Conservation (phyloP, 2,797 vertebrate species). For the Lepilemur septentrionalis region DNA sequence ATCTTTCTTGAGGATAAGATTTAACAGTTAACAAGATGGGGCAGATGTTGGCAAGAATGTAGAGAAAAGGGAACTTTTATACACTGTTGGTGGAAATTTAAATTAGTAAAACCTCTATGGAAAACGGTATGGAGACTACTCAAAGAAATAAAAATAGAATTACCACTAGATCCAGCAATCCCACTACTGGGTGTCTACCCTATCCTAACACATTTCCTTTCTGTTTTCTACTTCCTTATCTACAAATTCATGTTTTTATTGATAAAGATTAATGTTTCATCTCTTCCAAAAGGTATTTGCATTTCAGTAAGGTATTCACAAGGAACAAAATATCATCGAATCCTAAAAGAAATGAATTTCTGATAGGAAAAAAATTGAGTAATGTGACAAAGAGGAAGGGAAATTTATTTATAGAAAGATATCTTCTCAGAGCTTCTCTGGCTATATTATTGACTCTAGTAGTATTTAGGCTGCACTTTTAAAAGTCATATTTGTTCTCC, state of each 20-base stretch:
- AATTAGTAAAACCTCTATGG: too few species aligned
- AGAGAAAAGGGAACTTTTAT: too few species aligned
- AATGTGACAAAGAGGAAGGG: background rate
- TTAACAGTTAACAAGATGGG: background rate
- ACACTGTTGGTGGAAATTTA: too few species aligned
- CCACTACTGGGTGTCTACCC: background rate
- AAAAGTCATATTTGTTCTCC: slow-evolving; percentile 20
- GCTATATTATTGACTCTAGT: background rate
- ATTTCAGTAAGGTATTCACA: background rate
- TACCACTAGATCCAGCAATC: too few species aligned
- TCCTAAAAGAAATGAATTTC: background rate
- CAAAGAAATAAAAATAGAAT: too few species aligned
- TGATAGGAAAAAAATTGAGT: background rate
- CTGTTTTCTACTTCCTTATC: background rate
- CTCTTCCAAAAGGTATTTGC: background rate
- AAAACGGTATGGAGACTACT: too few species aligned
- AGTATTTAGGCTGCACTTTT: background rate
- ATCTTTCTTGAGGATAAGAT: background rate
- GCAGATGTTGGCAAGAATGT: background rate
- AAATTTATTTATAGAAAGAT: background rate
- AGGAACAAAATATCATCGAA: background rate
- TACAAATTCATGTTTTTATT: background rate
- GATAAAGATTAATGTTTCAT: background rate
- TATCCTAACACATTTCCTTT: background rate
- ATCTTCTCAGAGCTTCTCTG: background rate